phyloP scores from a whole-genome alignment of 1,140 invertebrate genomes.

The Pentalonia nigronervosa region DNA sequence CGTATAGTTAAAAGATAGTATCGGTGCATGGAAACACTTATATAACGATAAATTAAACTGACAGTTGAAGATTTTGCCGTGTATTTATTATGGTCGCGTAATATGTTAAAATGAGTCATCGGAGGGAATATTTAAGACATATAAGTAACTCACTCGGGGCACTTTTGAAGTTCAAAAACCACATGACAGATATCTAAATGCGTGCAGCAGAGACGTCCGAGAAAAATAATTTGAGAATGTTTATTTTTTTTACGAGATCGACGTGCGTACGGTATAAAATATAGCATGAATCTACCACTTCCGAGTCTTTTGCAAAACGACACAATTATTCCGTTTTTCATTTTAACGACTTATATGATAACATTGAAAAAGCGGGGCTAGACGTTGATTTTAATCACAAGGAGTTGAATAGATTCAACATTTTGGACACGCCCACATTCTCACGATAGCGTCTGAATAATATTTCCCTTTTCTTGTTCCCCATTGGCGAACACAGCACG shows the following conservation, averaged over 20 bases:
- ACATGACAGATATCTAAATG: background rate
- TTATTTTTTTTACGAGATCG: background rate
- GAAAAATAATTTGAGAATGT: background rate
- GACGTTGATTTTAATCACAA: conserved; percentile 52
- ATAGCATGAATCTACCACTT: background rate
- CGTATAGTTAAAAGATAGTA: background rate
- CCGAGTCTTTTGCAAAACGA: conserved; percentile 1
- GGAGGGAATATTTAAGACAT: conserved; percentile 12
- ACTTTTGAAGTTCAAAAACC: background rate
- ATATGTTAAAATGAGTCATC: background rate
- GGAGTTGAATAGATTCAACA: conserved; percentile 45
- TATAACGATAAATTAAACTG: conserved; percentile 41
- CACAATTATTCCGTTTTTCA: conserved; percentile 34
- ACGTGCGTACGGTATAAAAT: background rate
- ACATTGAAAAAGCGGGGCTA: conserved; percentile 41
- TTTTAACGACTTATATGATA: conserved; percentile 40
- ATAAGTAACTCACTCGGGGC: background rate
- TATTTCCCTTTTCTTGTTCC: conserved; percentile 35
- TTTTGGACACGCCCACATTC: conserved; percentile 54
- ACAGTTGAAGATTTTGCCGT: conserved; percentile 40
- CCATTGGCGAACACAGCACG: conserved; percentile 31
- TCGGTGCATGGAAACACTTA: background rate
- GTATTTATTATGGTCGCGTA: background rate
- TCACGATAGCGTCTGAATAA: conserved; percentile 55
- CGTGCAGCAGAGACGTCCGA: background rate